Evolutionary conservation across 2,888 invertebrate species (phyloP), one percentile per base, ranked within the genome.

Genomic region (Athalia rosae): DNA sequence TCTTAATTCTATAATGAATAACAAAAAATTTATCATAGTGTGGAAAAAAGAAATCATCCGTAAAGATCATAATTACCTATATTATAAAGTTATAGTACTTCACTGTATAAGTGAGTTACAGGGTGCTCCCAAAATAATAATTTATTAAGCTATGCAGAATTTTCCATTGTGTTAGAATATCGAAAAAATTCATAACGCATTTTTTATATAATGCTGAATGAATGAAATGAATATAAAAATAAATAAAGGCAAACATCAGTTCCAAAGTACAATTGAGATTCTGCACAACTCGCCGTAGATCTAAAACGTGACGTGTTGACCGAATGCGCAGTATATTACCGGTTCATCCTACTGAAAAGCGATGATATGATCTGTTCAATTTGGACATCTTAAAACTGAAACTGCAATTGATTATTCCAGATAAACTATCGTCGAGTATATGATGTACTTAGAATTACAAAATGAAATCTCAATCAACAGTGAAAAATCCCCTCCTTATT

Each of bases 221-320:
- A 41, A 3, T 41, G 11, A 62, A 62, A 41, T 41, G 41, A 41
- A 41, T 11, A 28, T 41, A 4, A 9, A 50, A 62, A 7, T 11
- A 62, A 9, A 9, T 62, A 4, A 6, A 43, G n/a, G 5, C n/a
- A 11, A 0, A 62, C 43, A 62, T 62, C 66, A 66, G 45, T 48
- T 66, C 43, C 66, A 48, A 66, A 48, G 48, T 66, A 66, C 66
- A 66, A 66, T 66, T 13, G 43, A 66, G 66, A 66, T 66, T 48
- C 66, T 66, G 66, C 48, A 66, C 45, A 48, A n/a, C 47, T 48
- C 8, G 53, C 53, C 48, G 66, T 47, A 48, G 48, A 66, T 28
- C 28, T 47, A 15, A 50, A 50, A 48, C 66, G 66, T 48, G 15
- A 66, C 13, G 66, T 48, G 66, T 66, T 6, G 48, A 48, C 13